A percentile compares a stretch with the other conserved stretches of the same genome.
These are phyloP conservation scores for Nothocercus julius DNA, from an alignment of 2,113 vertebrate genomes.

Conservation along the genomic window DNA sequence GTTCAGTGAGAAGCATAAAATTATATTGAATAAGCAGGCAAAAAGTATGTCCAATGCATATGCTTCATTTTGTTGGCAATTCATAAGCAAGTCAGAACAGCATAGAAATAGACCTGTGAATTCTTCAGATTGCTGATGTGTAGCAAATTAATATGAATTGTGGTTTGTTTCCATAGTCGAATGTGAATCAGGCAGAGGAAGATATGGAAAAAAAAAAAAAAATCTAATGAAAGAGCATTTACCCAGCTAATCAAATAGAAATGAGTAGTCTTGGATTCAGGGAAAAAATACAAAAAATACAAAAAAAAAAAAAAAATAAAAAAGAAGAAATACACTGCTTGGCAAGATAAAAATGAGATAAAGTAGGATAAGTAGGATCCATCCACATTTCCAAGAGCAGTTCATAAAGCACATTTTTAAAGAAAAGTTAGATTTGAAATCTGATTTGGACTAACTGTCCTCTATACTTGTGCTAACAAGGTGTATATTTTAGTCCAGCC, in stretches of 20 bases:
- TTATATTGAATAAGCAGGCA: background rate
- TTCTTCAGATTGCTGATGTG: background rate
- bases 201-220: background rate
- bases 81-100: background rate
- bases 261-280: background rate
- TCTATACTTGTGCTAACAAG: background rate
- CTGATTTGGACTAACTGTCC: background rate
- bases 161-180: background rate
- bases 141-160: slow-evolving; percentile 1
- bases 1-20: background rate
- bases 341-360: background rate
- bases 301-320: background rate
- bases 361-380: background rate
- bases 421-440: background rate
- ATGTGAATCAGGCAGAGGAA: background rate
- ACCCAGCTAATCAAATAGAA: background rate
- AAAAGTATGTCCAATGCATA: background rate
- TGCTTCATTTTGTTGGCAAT: background rate
- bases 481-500: background rate
- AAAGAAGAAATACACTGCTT: background rate
- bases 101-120: background rate
- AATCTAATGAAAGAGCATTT: background rate
- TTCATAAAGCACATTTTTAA: background rate
- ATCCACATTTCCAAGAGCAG: background rate
- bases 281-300: background rate